These are phyloP conservation scores for Chitala chitala DNA, from an alignment of 2,113 vertebrate species.

Conservation along the genomic window DNA sequence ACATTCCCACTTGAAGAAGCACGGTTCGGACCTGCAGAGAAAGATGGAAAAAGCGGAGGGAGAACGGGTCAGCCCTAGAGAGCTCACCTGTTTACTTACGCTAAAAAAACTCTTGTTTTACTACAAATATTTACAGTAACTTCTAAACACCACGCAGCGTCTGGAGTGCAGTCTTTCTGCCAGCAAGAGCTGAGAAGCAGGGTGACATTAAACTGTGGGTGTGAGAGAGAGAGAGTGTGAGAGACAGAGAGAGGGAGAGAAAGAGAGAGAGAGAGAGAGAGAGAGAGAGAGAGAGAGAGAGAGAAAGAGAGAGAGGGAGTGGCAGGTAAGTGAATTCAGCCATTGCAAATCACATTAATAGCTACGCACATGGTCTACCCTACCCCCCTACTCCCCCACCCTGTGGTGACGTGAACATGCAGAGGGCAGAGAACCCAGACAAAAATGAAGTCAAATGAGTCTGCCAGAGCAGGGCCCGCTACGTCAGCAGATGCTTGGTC, in stretches of 20 bases:
- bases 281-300: too few relatives aligned
- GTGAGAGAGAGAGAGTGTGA: too few relatives aligned
- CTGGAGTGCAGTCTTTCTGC: not conserved
- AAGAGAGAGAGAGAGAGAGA: too few relatives aligned
- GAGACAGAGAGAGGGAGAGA: too few relatives aligned
- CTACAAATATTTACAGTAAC: not conserved
- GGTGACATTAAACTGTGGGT: not conserved
- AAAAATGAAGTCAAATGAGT: not conserved
- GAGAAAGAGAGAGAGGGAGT: too few relatives aligned
- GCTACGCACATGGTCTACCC: not conserved
- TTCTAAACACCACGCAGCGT: not conserved
- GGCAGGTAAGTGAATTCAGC: not conserved
- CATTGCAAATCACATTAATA: not conserved
- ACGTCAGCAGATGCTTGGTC: not conserved
- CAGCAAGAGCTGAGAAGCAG: not conserved
- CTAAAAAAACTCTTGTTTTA: not conserved
- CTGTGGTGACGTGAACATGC: not conserved
- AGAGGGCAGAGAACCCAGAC: not conserved
- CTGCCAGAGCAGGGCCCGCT: not conserved
- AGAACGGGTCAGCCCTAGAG: not conserved
- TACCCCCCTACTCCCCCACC: not conserved
- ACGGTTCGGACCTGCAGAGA: not conserved
- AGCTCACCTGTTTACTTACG: not conserved
- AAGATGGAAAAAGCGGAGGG: not conserved
- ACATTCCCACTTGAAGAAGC: not conserved